Evolutionary conservation across 1,140 invertebrate genomes (phyloP).

Genomic region (Temnothorax curvispinosus): DNA sequence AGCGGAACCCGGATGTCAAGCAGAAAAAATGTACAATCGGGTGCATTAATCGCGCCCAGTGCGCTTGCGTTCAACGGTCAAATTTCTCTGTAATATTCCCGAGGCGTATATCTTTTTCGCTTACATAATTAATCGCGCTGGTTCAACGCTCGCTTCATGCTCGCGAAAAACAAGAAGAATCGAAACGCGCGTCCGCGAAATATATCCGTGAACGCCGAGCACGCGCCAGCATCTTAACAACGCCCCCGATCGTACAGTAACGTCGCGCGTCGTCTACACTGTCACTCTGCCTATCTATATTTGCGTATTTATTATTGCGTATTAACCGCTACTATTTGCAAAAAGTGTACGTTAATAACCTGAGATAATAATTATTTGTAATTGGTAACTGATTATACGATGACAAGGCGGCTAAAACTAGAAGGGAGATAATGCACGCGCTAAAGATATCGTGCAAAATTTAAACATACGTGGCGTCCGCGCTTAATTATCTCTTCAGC

Average conservation of each 20-base stretch:
- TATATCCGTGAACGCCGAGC: not conserved
- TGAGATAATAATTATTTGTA: conserved; percentile 3
- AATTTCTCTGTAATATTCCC: conserved; percentile 3
- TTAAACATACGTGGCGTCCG: not conserved
- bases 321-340: not conserved
- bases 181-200: not conserved
- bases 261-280: not conserved
- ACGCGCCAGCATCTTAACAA: not conserved
- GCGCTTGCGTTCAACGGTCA: not conserved
- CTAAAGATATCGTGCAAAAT: not conserved
- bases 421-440: not conserved
- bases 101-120: not conserved
- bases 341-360: not conserved
- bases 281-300: not conserved
- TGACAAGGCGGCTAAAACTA: not conserved
- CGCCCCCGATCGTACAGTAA: not conserved
- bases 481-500: not conserved
- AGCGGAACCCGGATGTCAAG: not conserved
- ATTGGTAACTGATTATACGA: not conserved
- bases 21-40: not conserved
- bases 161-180: not conserved
- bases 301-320: not conserved
- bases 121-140: conserved; percentile 35
- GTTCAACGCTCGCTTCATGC: conserved; percentile 15
- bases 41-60: not conserved